Percentiles rank a stretch among this genome's conserved stretches.
These are phyloP conservation scores for Lasioglossum morio DNA, from an alignment of 2,888 invertebrate species.

Conservation along the genomic window DNA sequence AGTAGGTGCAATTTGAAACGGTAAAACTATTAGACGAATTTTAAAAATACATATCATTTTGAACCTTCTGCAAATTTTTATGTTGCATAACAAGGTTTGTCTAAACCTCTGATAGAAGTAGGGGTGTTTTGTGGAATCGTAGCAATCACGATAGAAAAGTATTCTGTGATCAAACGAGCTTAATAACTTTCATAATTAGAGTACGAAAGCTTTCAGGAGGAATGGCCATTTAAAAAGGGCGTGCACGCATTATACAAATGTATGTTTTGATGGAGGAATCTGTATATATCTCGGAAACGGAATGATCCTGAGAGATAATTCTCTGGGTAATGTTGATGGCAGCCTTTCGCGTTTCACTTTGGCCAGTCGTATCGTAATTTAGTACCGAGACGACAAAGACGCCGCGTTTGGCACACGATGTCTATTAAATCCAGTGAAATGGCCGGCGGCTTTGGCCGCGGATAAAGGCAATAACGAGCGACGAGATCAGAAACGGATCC, in stretches of 20 bases:
- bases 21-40: too few species aligned
- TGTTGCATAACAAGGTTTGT: too few species aligned
- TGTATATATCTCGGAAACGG: not conserved
- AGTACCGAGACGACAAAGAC: not conserved
- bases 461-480: conserved; percentile 10
- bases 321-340: not conserved
- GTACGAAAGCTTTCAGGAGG: too few species aligned
- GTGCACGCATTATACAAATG: not conserved
- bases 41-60: not conserved
- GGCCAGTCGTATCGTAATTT: not conserved
- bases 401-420: not conserved
- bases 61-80: too few species aligned
- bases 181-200: too few species aligned
- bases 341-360: not conserved
- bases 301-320: not conserved
- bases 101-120: too few species aligned
- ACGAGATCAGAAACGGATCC: conserved; percentile 4
- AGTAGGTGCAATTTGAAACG: too few species aligned
- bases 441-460: not conserved
- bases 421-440: conserved; percentile 19
- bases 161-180: too few species aligned
- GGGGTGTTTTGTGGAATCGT: too few species aligned
- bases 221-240: not conserved
- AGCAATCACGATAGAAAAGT: too few species aligned
- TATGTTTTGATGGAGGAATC: too few species aligned